Percentiles rank a stretch among this genome's conserved stretches.
Evolutionary conservation across 2,797 vertebrate species (phyloP).

Genomic region (Thalassophryne amazonica): DNA sequence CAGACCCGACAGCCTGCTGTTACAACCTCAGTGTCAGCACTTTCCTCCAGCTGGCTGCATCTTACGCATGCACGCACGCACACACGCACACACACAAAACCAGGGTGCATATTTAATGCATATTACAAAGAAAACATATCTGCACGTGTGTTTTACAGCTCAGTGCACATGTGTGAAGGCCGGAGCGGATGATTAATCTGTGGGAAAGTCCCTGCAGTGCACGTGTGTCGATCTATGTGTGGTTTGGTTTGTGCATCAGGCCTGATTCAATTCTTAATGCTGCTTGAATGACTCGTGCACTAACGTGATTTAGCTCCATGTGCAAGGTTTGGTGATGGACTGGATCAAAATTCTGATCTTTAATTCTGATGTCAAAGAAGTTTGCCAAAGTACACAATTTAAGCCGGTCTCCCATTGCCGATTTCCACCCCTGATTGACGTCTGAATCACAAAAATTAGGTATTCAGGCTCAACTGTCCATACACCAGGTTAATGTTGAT

Average conservation of each 20-base stretch:
- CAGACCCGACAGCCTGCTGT: slow-evolving; percentile 42
- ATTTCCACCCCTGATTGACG: too few relatives aligned
- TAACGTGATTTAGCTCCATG: too few relatives aligned
- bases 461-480: too few relatives aligned
- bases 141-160: slow-evolving; percentile 26
- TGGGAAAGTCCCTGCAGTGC: slow-evolving; percentile 18
- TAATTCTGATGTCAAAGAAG: too few relatives aligned
- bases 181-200: slow-evolving; percentile 37
- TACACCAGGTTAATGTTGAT: too few relatives aligned
- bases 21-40: slow-evolving; percentile 53
- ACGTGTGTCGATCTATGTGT: slow-evolving; percentile 9
- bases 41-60: slow-evolving; percentile 38
- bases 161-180: slow-evolving; percentile 25
- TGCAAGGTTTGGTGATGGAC: too few relatives aligned
- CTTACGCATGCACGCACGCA: slow-evolving; percentile 11
- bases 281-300: too few relatives aligned
- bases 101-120: slow-evolving; percentile 39
- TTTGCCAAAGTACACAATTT: too few relatives aligned
- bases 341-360: too few relatives aligned
- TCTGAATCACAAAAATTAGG: too few relatives aligned
- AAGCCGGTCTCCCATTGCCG: too few relatives aligned
- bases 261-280: too few relatives aligned
- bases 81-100: slow-evolving; percentile 27
- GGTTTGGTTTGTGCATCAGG: slow-evolving; percentile 2
- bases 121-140: slow-evolving; percentile 31